A percentile compares a stretch with the other conserved stretches of the same genome.
Evolutionary conservation across 2,797 vertebrate genomes (phyloP).

Genomic region (Eulemur mongoz): DNA sequence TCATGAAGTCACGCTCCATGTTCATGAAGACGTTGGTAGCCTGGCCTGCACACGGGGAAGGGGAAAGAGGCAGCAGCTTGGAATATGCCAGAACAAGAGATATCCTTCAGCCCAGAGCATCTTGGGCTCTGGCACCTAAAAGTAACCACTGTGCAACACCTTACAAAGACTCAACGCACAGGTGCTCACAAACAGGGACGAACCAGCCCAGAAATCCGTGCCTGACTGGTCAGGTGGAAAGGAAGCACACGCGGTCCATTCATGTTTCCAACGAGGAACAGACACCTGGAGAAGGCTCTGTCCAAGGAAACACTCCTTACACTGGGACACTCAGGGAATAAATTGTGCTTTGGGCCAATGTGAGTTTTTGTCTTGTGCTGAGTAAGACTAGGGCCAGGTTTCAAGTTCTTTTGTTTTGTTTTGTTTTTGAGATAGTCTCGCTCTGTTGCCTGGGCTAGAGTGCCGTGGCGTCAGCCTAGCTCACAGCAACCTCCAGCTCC

Average conservation of each 20-base stretch:
- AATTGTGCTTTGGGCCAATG: not conserved
- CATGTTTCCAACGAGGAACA: not conserved
- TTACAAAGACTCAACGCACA: not conserved
- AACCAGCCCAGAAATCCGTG: fast-evolving
- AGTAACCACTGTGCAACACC: fast-evolving
- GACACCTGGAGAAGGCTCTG: not conserved
- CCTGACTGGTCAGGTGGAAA: fast-evolving
- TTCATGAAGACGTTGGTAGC: slow-evolving; percentile 89
- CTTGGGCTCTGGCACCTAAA: not conserved
- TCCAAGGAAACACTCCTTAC: not conserved
- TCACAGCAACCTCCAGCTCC: too few relatives aligned
- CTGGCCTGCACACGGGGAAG: slow-evolving; percentile 85
- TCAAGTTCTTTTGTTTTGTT: not conserved
- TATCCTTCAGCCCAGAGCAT: not conserved
- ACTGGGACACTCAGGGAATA: not conserved
- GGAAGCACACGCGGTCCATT: fast-evolving
- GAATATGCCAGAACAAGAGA: not conserved
- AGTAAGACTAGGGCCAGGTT: not conserved
- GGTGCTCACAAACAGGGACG: not conserved
- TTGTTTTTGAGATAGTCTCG: too few relatives aligned
- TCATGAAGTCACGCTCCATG: slow-evolving; percentile 98
- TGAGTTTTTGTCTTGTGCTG: not conserved
- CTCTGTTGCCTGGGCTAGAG: too few relatives aligned
- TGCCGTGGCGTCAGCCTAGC: too few relatives aligned
- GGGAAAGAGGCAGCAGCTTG: not conserved